phyloP scores from a whole-genome alignment of 2,888 invertebrate genomes.

The Seira musarum region DNA sequence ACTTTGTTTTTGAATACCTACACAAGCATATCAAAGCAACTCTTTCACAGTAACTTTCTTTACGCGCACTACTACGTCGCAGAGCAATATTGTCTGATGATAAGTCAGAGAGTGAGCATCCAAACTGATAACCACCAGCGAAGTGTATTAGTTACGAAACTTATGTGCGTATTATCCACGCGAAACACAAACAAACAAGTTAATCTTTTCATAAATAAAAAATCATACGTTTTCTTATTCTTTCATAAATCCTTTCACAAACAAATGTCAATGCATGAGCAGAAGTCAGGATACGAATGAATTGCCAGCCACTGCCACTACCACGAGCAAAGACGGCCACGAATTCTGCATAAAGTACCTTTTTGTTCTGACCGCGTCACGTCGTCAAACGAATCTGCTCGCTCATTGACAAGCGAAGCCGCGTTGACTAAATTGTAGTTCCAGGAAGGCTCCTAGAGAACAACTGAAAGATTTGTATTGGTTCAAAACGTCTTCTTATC shows the following conservation, averaged over 20 bases:
- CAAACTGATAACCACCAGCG: neutral
- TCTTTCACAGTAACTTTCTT: neutral
- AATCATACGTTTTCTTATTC: neutral
- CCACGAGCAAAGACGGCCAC: neutral
- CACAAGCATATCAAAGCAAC: no score
- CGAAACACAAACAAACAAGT: neutral
- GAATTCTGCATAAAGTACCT: neutral
- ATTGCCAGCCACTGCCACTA: neutral
- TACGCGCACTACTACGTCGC: neutral
- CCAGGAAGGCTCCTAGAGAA: conserved; percentile 54
- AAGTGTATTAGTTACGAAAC: neutral
- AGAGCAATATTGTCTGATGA: neutral
- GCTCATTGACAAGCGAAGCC: neutral
- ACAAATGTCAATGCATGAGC: neutral
- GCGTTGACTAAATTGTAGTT: conserved; percentile 32
- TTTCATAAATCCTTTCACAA: neutral
- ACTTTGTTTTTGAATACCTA: neutral
- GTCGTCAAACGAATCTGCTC: neutral
- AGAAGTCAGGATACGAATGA: neutral
- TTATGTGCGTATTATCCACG: no score
- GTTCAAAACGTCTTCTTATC: conserved; percentile 39
- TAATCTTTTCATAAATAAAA: neutral
- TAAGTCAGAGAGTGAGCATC: neutral
- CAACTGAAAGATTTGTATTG: conserved; percentile 47
- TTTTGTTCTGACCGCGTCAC: neutral